Conservation (phyloP, 2,113 vertebrate species). For the Parus major region DNA sequence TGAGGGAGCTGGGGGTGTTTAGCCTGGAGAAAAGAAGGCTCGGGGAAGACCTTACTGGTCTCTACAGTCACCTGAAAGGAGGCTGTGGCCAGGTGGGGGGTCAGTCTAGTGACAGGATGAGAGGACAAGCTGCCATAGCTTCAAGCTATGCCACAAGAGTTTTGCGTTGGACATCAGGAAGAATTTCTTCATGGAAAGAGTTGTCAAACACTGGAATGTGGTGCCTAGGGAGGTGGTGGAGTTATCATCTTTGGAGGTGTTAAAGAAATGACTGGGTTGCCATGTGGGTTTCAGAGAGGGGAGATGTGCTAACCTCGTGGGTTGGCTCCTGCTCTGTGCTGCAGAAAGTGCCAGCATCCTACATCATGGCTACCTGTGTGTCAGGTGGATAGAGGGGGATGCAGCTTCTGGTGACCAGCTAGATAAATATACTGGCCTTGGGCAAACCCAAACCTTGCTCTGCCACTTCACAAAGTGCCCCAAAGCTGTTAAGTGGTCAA, state of each 20-base stretch:
- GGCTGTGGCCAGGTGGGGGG: neutral
- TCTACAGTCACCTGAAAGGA: neutral
- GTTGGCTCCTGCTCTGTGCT: neutral
- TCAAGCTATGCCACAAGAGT: neutral
- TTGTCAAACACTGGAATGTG: neutral
- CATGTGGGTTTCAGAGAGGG: neutral
- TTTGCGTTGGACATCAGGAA: neutral
- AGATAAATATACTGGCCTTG: neutral
- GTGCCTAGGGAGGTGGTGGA: neutral
- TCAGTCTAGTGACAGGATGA: neutral
- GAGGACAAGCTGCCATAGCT: no score
- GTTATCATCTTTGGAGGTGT: neutral
- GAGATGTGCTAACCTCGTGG: fast-evolving
- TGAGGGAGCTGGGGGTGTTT: neutral
- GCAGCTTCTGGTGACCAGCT: neutral
- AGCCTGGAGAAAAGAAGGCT: neutral
- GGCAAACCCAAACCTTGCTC: neutral
- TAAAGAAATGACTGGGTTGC: neutral
- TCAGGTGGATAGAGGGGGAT: neutral
- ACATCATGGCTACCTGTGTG: fast-evolving
- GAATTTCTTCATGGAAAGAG: neutral
- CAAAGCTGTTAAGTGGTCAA: neutral
- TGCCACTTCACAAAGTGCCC: neutral
- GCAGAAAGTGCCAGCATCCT: neutral
- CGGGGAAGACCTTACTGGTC: fast-evolving